Base-by-base conservation (phyloP, 1,140 invertebrate genomes). In the Drosophila murphyi region DNA sequence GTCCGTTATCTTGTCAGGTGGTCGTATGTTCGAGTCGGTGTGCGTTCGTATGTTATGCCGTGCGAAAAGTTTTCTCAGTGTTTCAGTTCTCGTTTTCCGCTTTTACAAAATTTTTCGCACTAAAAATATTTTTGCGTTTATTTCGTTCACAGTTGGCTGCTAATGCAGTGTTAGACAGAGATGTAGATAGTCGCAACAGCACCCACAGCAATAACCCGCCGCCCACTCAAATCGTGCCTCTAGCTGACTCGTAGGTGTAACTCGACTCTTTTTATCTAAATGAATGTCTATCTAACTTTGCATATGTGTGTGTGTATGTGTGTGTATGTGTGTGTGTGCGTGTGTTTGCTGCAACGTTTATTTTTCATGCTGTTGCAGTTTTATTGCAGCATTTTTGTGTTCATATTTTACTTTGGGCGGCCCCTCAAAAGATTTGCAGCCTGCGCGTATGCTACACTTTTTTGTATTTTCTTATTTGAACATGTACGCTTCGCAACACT, bases 71-170 rank as follows among this genome's bases (percentile, higher is more conserved):
- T 83, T 74, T 76, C 72, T 78, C 80, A 80, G 79, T 74, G 73
- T 85, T 83, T 80, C 80, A 67, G 64, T 76, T 77, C 64, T 71
- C 31, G 31, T 41, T 72, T 80, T 47, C 76, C 65, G 70, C 80
- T 69, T 20, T 82, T 83, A 67, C 81, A 34, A 73, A 85, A 86
- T 86, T 85, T 63, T 85, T 85, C 82, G 74, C 78, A 86, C 78
- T 86, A 85, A 77, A 86, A 86, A 86, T 88, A 86, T 88, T 86
- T 86, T 76, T 88, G 82, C 83, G 76, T 88, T 86, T 88, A 86
- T 88, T 86, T 86, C 83, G 76, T 83, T 88, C 76, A 86, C 83
- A 88, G 82, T 83, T 82, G 82, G 72, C 76, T 88, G 80, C 82
- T 88, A 86, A 86, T 86, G 82, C 83, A 88, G 76, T 79, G 79